Evolutionary conservation across 2,797 vertebrate genomes (phyloP).

Genomic region (Phrynocephalus forsythii): DNA sequence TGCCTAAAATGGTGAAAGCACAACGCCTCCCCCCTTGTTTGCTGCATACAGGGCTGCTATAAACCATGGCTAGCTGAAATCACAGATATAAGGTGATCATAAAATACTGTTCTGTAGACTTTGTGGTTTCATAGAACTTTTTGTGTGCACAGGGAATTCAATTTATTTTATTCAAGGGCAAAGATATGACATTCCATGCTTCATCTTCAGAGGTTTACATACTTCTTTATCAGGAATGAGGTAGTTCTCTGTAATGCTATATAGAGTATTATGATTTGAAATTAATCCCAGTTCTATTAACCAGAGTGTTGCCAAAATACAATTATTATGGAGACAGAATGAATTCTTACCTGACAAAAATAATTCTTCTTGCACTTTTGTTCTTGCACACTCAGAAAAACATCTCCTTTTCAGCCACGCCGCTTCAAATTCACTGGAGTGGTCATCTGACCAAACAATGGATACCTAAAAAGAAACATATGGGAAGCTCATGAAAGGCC

Average conservation of each 20-base stretch:
- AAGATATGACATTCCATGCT: neutral
- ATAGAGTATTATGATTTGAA: too few relatives aligned
- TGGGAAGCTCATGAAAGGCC: neutral
- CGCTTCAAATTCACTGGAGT: conserved; percentile 89
- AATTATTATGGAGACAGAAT: neutral
- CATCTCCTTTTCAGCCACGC: conserved; percentile 93
- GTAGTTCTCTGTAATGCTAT: too few relatives aligned
- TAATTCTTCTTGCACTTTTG: conserved; percentile 82
- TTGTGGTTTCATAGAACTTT: too few relatives aligned
- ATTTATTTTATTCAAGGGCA: neutral
- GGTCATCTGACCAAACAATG: conserved; percentile 89
- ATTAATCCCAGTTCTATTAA: neutral
- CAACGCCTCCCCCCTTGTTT: too few relatives aligned
- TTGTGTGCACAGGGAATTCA: neutral
- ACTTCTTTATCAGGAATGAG: neutral
- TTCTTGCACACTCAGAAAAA: conserved; percentile 88
- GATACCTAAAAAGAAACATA: conserved; percentile 79
- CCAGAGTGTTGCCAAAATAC: neutral
- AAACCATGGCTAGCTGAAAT: too few relatives aligned
- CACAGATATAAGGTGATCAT: too few relatives aligned
- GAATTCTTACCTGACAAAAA: conserved; percentile 87
- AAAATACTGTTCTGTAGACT: too few relatives aligned
- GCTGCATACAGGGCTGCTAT: too few relatives aligned
- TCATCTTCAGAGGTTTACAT: neutral
- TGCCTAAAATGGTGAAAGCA: too few relatives aligned